Evolutionary conservation across 2,888 invertebrate species (phyloP), one percentile per base, ranked within the genome.

Genomic region (Hydriomena furcata): DNA sequence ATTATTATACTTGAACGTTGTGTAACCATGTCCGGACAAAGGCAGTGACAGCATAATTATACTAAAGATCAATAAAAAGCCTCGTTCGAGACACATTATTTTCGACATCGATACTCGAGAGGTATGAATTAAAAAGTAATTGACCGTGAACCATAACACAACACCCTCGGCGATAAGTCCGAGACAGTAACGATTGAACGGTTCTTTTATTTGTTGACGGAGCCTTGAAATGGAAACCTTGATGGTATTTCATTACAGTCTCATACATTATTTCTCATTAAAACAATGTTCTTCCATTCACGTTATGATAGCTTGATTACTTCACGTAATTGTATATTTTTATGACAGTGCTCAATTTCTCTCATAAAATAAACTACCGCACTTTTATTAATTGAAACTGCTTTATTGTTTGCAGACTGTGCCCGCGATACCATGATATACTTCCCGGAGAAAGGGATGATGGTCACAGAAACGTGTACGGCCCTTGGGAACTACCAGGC

Each of bases 401-500:
- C 8, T 37, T 17, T 38, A n/a, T 58, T 38, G 10, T 52, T 44
- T 58, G 46, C 80, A 93, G 93, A 93, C 72, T 93, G 94, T 72
- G 93, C 93, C n/a, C 87, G 92, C 47, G 94, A 94, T 72, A 79
- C 83, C 12, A 76, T 76, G 55, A 67, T 91, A 47, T 72, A 86
- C 66, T 93, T 91, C 77, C 84, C 81, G 3, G 84, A 81, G 46
- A 82, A 73, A 21, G 91, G 91, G 1, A 80, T 90, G 76, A 68
- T 73, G 17, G 84, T 92, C 61, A 77, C 83, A 5, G 84, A 90
- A 64, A 72, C 75, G 8, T 94, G 94, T 67, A 61, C 63, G 8
- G 82, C 79, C 10, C 91, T 91, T 68, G 94, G 93, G 35, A 93
- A 93, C 83, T 94, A 94, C 71, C 73, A 80, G 20, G 66, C 81